A percentile compares a stretch with the other conserved stretches of the same genome.
These are phyloP conservation scores for Leucophenga montana DNA, from an alignment of 2,888 invertebrate species.

Conservation along the genomic window DNA sequence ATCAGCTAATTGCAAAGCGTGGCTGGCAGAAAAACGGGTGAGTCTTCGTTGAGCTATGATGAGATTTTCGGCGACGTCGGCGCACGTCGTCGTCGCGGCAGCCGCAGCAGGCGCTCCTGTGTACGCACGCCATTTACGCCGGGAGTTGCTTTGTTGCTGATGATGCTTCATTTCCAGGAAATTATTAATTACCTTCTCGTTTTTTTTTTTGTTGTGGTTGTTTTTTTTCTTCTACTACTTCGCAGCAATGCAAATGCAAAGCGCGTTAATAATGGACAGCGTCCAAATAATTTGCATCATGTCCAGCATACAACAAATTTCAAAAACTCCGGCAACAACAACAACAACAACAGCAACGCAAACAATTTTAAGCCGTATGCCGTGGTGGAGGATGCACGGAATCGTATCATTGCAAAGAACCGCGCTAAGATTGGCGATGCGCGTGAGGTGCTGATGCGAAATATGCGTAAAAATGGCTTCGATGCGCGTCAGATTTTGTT, in stretches of 20 bases:
- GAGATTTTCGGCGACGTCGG: neutral
- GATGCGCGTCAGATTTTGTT: conserved; percentile 84
- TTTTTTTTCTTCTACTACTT: no score
- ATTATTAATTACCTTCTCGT: neutral
- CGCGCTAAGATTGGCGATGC: conserved; percentile 85
- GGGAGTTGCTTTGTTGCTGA: neutral
- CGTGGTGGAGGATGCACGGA: conserved; percentile 78
- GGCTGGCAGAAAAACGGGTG: neutral
- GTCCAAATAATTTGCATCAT: neutral
- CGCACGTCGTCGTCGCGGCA: no score
- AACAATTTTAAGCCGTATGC: conserved; percentile 9
- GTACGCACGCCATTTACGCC: neutral
- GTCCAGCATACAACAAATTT: neutral
- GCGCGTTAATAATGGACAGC: neutral
- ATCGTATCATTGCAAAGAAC: conserved; percentile 86
- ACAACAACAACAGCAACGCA: neutral
- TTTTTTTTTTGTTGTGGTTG: neutral
- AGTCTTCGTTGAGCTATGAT: neutral
- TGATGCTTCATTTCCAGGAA: no score
- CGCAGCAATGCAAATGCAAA: neutral
- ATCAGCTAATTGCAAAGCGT: conserved; percentile 7
- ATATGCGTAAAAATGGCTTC: conserved; percentile 79
- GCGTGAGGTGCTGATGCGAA: conserved; percentile 84
- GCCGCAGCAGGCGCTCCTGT: neutral
- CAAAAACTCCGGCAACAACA: neutral